Conservation (phyloP, 1,140 invertebrate species). For the Philaenus spumarius region DNA sequence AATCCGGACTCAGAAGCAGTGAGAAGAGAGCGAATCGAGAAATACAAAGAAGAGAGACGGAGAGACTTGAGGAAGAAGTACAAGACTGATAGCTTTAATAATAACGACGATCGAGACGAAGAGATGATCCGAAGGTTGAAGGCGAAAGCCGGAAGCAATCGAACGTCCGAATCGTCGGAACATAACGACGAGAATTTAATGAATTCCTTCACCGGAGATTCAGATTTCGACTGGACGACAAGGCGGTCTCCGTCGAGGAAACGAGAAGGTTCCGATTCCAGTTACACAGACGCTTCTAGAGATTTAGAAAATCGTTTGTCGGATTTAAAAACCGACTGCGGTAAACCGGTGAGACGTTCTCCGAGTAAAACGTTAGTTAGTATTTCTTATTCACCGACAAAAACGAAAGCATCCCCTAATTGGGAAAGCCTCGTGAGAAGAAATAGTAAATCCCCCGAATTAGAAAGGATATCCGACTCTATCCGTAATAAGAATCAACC, state of each 20-base stretch:
- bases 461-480: conserved; percentile 10
- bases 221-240: conserved; percentile 7
- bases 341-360: conserved; percentile 3
- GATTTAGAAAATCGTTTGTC: conserved; percentile 13
- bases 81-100: conserved; percentile 71
- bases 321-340: not conserved
- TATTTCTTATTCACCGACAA: conserved; percentile 28
- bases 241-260: conserved; percentile 5
- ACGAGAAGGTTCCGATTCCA: conserved; percentile 5
- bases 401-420: conserved; percentile 14
- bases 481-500: too few species aligned
- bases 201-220: not conserved
- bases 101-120: conserved; percentile 40
- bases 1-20: conserved; percentile 42
- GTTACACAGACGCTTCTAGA: not conserved
- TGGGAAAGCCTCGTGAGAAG: conserved; percentile 1
- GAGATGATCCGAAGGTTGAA: conserved; percentile 29
- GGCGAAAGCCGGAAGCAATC: conserved; percentile 13
- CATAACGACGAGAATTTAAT: not conserved
- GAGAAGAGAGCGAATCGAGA: conserved; percentile 32
- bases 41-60: conserved; percentile 86
- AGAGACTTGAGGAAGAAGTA: conserved; percentile 80
- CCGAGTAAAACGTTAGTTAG: conserved; percentile 29
- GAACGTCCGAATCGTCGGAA: not conserved
- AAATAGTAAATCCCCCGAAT: conserved; percentile 7